These are phyloP conservation scores for Emydura subglobosa DNA, from an alignment of 2,113 vertebrate genomes.

Conservation along the genomic window DNA sequence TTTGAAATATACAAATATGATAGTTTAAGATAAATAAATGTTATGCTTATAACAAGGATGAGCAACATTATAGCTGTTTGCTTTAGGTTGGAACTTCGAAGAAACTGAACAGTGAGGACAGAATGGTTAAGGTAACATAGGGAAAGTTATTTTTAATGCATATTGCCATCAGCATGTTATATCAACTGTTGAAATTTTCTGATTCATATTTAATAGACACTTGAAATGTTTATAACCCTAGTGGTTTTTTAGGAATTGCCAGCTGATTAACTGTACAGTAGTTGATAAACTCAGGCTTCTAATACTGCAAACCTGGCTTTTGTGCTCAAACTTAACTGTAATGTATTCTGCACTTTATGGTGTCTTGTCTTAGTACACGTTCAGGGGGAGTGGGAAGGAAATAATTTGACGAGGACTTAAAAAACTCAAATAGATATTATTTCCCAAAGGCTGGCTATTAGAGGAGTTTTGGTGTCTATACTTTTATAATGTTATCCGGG, in stretches of 20 bases:
- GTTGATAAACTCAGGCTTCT: conserved; percentile 50
- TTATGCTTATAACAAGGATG: conserved; percentile 59
- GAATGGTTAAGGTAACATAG: conserved; percentile 75
- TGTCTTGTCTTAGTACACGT: conserved; percentile 56
- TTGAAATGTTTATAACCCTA: conserved; percentile 39
- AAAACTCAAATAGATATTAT: neutral
- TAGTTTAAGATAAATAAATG: neutral
- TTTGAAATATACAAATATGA: neutral
- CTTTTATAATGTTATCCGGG: neutral
- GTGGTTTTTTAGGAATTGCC: conserved; percentile 16
- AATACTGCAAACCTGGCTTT: conserved; percentile 57
- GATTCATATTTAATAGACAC: conserved; percentile 41
- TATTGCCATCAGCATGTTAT: conserved; percentile 63
- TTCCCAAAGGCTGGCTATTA: neutral
- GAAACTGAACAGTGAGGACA: conserved; percentile 67
- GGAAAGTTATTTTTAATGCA: conserved; percentile 59
- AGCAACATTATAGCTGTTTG: conserved; percentile 75
- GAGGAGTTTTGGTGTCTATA: neutral
- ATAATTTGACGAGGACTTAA: neutral
- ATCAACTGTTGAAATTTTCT: neutral
- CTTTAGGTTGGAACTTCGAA: conserved; percentile 73
- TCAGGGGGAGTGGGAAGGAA: neutral
- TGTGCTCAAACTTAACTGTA: conserved; percentile 42
- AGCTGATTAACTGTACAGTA: conserved; percentile 45
- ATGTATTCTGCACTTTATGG: conserved; percentile 35